Percentiles rank a stretch among this genome's conserved stretches.
phyloP scores from a whole-genome alignment of 2,888 invertebrate species.

The Perithous albicinctus region DNA sequence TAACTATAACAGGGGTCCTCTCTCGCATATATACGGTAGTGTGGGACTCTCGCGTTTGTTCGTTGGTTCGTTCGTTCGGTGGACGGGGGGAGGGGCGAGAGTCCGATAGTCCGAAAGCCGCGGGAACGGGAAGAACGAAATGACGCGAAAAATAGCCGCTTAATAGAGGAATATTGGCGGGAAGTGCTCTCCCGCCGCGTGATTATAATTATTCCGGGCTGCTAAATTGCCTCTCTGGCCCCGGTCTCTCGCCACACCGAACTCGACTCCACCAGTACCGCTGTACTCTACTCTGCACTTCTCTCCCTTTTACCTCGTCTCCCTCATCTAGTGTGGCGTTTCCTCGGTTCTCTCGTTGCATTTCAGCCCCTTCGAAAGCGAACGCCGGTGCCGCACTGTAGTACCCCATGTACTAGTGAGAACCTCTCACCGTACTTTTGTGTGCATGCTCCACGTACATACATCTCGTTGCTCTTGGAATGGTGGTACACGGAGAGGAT shows the following conservation, averaged over 20 bases:
- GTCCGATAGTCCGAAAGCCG: slow-evolving; percentile 48
- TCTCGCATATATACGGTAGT: slow-evolving; percentile 40
- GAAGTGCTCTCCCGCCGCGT: slow-evolving; percentile 75
- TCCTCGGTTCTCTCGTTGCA: slow-evolving; percentile 35
- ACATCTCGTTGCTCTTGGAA: not conserved
- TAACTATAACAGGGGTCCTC: slow-evolving; percentile 70
- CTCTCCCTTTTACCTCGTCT: slow-evolving; percentile 22
- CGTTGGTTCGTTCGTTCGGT: slow-evolving; percentile 36
- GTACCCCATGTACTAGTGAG: slow-evolving; percentile 5
- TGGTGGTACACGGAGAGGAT: slow-evolving; percentile 4
- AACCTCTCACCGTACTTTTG: slow-evolving; percentile 14
- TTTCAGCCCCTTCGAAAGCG: slow-evolving; percentile 20
- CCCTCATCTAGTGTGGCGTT: not conserved
- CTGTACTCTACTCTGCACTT: not conserved
- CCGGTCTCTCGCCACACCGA: slow-evolving; percentile 38
- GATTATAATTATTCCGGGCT: slow-evolving; percentile 78
- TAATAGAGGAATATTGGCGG: slow-evolving; percentile 78
- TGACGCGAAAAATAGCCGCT: slow-evolving; percentile 77
- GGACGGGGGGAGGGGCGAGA: slow-evolving; percentile 27
- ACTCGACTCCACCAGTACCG: slow-evolving; percentile 25
- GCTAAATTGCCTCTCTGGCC: slow-evolving; percentile 75
- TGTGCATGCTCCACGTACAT: slow-evolving; percentile 14
- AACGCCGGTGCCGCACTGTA: not conserved
- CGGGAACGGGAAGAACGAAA: slow-evolving; percentile 70
- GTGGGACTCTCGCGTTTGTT: slow-evolving; percentile 42